Evolutionary conservation across 2,888 invertebrate species (phyloP), one percentile per base, ranked within the genome.

Genomic region (Elysia crispata): DNA sequence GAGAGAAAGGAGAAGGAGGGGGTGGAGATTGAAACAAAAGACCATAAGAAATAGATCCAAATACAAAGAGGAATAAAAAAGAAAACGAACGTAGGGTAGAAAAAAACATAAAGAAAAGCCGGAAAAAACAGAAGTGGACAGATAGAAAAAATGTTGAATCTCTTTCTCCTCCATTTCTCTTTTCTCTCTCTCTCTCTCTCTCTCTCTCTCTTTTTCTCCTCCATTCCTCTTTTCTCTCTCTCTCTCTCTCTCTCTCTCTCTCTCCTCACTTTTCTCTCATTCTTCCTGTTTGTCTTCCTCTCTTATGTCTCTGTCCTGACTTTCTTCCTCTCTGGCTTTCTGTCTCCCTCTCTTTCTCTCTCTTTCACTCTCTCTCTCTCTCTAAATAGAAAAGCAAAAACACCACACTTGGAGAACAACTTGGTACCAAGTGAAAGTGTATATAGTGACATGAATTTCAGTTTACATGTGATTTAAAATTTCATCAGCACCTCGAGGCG

Each of bases 141-240:
- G n/a, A 50, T 1, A 28, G 30, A 57, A 28, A 74, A 30, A 57
- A n/a, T 62, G 50, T 50, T 31, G 31, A 67, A 1, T 41, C 6
- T 30, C n/a, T n/a, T n/a, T n/a, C 30, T 33, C 49, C 64, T 62
- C 41, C n/a, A 20, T 18, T 28, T 20, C 50, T 30, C 20, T 30
- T 25, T 74, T 11, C 25, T 23, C 23, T 23, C 73, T 73, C 73
- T 73, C 73, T 73, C 73, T 73, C 73, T 73, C 73, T 73, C 73
- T 73, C 73, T 73, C 73, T 73, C 73, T 73, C 73, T 73, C 54
- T 73, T 54, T 73, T 54, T 73, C 50, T 73, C 73, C 50, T 25
- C 50, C 25, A 50, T 15, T 73, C 50, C 25, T 54, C 30, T 31
- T 74, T 33, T 74, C 60, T 74, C 74, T 73, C 54, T 50, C 54